A percentile compares a stretch with the other conserved stretches of the same genome.
phyloP scores from a whole-genome alignment of 2,113 vertebrate species.

The Amblyornis subalaris region DNA sequence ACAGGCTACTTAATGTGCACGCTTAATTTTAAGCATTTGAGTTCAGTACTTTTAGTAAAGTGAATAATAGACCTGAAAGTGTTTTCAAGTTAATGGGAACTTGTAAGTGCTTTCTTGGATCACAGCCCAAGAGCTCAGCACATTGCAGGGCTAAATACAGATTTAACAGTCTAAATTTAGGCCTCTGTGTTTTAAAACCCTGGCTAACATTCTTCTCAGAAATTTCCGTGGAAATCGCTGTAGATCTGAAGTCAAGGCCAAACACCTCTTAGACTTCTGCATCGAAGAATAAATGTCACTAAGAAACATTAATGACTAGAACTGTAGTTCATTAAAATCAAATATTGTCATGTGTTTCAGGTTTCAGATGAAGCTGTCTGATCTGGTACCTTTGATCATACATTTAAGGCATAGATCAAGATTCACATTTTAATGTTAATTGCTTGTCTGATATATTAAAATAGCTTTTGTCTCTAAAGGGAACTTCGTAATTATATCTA shows the following conservation, averaged over 20 bases:
- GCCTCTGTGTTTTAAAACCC: conserved; percentile 19
- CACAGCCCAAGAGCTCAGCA: neutral
- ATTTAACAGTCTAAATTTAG: conserved; percentile 54
- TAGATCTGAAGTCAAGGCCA: conserved; percentile 13
- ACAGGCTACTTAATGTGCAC: neutral
- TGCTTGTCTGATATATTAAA: neutral
- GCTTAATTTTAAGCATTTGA: conserved; percentile 8
- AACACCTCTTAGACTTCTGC: neutral
- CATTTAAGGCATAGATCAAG: neutral
- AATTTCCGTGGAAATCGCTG: conserved; percentile 25
- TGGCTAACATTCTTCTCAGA: conserved; percentile 20
- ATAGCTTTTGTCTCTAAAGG: neutral
- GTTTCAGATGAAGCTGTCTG: neutral
- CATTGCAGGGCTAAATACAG: conserved; percentile 13
- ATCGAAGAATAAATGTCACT: neutral
- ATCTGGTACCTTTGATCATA: neutral
- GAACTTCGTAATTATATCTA: neutral
- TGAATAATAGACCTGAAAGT: conserved; percentile 15
- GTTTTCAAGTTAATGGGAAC: conserved; percentile 43
- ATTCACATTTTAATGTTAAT: neutral
- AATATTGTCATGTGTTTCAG: neutral
- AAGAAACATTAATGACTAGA: neutral
- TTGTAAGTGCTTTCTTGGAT: conserved; percentile 33
- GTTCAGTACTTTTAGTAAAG: conserved; percentile 2
- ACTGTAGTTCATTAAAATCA: neutral